These are phyloP conservation scores for Darevskia mixta DNA, from an alignment of 2,797 vertebrate species.

Conservation along the genomic window DNA sequence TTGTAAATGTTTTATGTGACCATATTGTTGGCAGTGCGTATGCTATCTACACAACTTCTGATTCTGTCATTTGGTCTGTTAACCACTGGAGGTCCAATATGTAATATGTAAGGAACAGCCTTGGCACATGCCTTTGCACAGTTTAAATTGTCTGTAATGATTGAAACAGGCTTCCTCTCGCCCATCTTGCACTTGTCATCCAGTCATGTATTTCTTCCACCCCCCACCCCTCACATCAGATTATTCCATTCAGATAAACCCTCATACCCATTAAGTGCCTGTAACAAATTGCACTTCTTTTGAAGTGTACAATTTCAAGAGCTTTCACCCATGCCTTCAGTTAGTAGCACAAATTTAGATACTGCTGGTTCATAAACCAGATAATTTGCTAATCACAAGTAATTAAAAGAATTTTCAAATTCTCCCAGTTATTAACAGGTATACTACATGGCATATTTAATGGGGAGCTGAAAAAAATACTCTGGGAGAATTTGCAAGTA, in stretches of 20 bases:
- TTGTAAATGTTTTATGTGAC: neutral
- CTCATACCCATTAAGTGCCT: neutral
- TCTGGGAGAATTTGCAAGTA: neutral
- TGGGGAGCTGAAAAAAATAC: neutral
- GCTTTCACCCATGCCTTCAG: neutral
- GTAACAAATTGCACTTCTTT: neutral
- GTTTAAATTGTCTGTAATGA: neutral
- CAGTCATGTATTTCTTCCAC: neutral
- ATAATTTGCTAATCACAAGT: neutral
- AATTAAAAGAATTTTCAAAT: neutral
- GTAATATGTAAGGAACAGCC: neutral
- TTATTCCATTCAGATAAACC: neutral
- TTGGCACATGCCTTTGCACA: neutral
- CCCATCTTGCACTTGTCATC: neutral
- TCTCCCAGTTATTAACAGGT: neutral
- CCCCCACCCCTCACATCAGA: neutral
- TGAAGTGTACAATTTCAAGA: neutral
- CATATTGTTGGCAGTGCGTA: neutral
- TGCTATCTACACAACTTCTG: neutral
- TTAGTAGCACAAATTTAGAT: neutral
- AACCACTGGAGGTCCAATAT: neutral
- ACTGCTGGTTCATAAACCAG: neutral
- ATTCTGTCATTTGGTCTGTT: neutral
- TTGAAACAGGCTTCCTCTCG: neutral
- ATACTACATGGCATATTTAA: neutral